Evolutionary conservation across 2,888 invertebrate genomes (phyloP).

Genomic region (Oasisia sp.): DNA sequence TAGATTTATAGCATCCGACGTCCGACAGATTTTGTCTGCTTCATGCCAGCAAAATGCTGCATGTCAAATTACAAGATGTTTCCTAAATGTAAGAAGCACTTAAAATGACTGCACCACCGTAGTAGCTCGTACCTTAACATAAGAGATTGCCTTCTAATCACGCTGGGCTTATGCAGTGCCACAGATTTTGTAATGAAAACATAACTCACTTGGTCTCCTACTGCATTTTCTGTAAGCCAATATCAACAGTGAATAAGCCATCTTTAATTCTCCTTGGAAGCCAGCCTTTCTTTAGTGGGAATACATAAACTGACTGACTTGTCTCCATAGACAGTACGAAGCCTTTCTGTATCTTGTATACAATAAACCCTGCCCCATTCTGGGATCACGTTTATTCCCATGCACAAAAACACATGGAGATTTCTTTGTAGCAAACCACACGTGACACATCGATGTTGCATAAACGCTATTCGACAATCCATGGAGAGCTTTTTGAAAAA

Average conservation of each 20-base stretch:
- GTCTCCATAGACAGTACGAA: background rate
- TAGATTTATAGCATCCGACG: background rate
- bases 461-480: background rate
- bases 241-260: background rate
- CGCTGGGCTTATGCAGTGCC: background rate
- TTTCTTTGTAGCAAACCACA: background rate
- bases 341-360: background rate
- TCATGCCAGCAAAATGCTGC: background rate
- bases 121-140: background rate
- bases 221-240: background rate
- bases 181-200: background rate
- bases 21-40: background rate
- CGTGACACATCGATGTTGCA: background rate
- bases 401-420: background rate
- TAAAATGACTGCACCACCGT: background rate
- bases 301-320: background rate
- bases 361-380: background rate
- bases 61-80: background rate
- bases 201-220: background rate
- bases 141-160: background rate
- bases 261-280: background rate
- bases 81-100: conserved; percentile 4
- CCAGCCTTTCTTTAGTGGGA: background rate
- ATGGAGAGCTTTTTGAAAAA: too few species aligned
- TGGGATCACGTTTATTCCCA: background rate